phyloP scores from a whole-genome alignment of 2,797 vertebrate genomes.

The Sorex maritimensis region DNA sequence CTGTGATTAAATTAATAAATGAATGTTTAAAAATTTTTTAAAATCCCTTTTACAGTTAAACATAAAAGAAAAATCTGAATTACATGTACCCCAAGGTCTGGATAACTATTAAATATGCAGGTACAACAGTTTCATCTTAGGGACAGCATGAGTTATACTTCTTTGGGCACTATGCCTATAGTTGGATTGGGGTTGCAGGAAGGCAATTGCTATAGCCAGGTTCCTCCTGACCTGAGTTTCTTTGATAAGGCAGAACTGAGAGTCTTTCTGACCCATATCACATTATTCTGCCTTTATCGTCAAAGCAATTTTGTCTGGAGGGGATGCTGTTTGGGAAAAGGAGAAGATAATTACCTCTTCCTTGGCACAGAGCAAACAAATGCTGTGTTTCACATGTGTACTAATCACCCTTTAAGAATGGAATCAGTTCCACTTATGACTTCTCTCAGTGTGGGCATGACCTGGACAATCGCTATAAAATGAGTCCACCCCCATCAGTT shows the following conservation, averaged over 20 bases:
- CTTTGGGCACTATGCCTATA: no score
- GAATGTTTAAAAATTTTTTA: no score
- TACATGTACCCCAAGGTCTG: no score
- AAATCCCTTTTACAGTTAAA: no score
- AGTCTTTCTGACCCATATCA: neutral
- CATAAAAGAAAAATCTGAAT: no score
- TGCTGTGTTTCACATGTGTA: neutral
- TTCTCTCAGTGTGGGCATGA: neutral
- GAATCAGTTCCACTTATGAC: fast-evolving
- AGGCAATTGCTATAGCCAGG: no score
- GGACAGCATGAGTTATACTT: no score
- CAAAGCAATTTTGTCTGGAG: neutral
- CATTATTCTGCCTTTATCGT: neutral
- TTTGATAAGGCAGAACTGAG: neutral
- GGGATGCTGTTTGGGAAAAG: neutral
- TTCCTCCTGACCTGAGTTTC: no score
- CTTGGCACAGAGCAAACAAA: neutral
- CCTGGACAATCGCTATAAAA: fast-evolving
- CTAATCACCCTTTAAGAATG: neutral
- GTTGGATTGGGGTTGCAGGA: no score
- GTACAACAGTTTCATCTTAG: no score
- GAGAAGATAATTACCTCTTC: neutral
- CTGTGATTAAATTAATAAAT: no score
- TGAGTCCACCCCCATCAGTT: neutral
- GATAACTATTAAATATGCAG: no score